Conservation (phyloP, 2,888 invertebrate genomes). For the Mythimna albipuncta region DNA sequence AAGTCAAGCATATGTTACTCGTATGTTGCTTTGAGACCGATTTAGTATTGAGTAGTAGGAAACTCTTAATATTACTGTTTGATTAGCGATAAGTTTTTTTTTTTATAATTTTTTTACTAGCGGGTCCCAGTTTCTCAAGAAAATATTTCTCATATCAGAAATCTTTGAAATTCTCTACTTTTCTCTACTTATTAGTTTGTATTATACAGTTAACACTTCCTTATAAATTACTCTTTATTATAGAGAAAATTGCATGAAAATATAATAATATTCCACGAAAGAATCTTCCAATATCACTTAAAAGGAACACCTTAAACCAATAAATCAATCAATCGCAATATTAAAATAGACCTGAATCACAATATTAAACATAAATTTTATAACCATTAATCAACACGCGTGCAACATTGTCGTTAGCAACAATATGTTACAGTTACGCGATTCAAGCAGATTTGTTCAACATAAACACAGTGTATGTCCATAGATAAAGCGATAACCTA, state of each 20-base stretch:
- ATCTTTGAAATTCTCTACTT: too few species aligned
- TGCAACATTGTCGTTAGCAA: conserved; percentile 41
- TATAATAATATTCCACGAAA: too few species aligned
- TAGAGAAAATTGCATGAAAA: too few species aligned
- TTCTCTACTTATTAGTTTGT: too few species aligned
- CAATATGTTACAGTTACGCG: conserved; percentile 36
- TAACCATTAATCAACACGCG: conserved; percentile 27
- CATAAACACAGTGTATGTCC: conserved; percentile 29
- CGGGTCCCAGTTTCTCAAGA: not conserved
- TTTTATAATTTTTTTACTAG: not conserved
- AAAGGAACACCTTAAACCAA: not conserved
- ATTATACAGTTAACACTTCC: too few species aligned
- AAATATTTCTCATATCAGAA: too few species aligned
- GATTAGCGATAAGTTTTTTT: not conserved
- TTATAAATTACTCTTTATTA: too few species aligned
- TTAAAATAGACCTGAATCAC: not conserved
- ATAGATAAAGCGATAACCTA: conserved; percentile 48
- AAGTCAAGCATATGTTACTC: conserved; percentile 5
- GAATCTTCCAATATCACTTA: not conserved
- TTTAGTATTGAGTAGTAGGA: conserved; percentile 18
- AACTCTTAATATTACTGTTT: not conserved
- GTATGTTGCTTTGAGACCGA: not conserved
- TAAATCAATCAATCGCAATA: not conserved
- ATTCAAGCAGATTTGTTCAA: conserved; percentile 39
- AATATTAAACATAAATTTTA: conserved; percentile 8